phyloP scores from a whole-genome alignment of 2,113 vertebrate genomes.

The Lanius collurio region DNA sequence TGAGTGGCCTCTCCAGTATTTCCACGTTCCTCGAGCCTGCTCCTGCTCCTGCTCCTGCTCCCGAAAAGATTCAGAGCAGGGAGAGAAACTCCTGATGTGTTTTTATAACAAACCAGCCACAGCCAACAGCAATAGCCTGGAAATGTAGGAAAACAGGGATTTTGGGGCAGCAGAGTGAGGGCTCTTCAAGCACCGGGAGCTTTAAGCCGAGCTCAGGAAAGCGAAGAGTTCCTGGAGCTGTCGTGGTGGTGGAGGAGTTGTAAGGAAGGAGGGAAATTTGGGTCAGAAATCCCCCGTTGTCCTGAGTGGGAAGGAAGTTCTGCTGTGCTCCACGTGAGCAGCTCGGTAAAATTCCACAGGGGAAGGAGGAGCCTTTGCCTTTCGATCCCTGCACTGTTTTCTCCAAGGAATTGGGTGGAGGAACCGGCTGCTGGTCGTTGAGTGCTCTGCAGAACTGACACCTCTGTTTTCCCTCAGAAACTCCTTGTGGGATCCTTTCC shows the following conservation, averaged over 20 bases:
- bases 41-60: neutral
- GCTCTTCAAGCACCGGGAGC: fast-evolving
- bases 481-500: fast-evolving
- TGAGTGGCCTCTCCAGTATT: slow-evolving; percentile 3
- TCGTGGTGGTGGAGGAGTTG: neutral
- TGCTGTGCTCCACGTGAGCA: neutral
- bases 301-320: neutral
- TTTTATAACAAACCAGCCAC: neutral
- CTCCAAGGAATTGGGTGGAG: neutral
- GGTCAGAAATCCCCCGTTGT: neutral
- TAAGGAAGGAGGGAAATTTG: neutral
- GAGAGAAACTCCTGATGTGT: neutral
- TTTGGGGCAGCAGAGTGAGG: neutral
- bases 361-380: neutral
- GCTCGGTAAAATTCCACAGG: neutral
- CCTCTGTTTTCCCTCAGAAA: neutral
- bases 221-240: neutral
- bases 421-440: neutral
- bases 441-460: neutral
- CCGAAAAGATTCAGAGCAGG: neutral
- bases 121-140: neutral
- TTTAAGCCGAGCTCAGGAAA: neutral
- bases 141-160: neutral
- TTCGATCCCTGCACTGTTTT: neutral
- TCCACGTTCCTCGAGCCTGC: neutral